Conservation (phyloP, 2,888 invertebrate species). For the Pristionchus entomophagus region DNA sequence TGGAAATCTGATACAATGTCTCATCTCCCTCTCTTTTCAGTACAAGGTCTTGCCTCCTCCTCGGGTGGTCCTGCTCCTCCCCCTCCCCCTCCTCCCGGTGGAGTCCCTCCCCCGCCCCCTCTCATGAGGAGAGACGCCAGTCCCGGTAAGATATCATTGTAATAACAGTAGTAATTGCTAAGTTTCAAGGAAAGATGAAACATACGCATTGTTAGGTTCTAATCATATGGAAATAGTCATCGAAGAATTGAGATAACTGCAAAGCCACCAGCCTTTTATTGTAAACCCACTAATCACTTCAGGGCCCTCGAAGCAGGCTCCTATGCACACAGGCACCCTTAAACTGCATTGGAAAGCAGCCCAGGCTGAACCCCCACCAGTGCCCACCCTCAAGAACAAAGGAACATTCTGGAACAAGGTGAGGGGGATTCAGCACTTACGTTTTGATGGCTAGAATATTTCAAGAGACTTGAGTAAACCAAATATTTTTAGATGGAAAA, state of each 20-base stretch:
- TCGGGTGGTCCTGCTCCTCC: constrained; percentile 61
- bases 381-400: constrained; percentile 72
- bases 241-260: too few species aligned
- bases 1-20: too few species aligned
- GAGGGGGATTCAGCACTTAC: too few species aligned
- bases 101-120: constrained; percentile 62
- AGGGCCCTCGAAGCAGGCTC: constrained; percentile 53
- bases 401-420: constrained; percentile 90
- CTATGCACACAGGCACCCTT: constrained; percentile 80
- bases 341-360: constrained; percentile 97
- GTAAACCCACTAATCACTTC: not conserved
- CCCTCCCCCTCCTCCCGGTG: constrained; percentile 74
- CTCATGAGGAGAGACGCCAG: constrained; percentile 57
- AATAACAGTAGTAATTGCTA: not conserved
- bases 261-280: too few species aligned
- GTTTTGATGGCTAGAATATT: too few species aligned
- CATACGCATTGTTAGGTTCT: too few species aligned
- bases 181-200: too few species aligned
- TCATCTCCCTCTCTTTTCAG: constrained; percentile 51
- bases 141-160: constrained; percentile 18
- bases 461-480: too few species aligned
- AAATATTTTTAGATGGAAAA: constrained; percentile 76
- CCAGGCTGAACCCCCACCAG: constrained; percentile 72
- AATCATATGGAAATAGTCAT: too few species aligned
- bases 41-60: constrained; percentile 53